Evolutionary conservation across 92 coral and sea anemone species (phyloP), one percentile per base, ranked within the genome.

Genomic region (Parazoanthus swiftii): DNA sequence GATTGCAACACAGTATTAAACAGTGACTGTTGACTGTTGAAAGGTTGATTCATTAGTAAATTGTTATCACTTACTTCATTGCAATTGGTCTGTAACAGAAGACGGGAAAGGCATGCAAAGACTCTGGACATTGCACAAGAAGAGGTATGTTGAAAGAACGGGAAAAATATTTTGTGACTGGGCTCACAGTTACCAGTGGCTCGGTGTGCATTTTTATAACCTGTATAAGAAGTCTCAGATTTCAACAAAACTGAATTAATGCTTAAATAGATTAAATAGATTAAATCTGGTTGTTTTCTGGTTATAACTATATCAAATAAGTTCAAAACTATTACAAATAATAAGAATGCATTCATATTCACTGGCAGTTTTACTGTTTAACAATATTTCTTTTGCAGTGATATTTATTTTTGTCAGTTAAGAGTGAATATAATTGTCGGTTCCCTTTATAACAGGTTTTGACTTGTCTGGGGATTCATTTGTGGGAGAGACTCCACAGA

Each of bases 21-120:
- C 42, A 36, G 33, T 29, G 33, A 29, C 77, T 25, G 77, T 73
- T 73, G 37, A 14, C 20, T 20, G 18, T 72, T 1, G 74, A 68
- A 23, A 10, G 38, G 59, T 42, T 44, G 63, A 43, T 43, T 36
- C 6, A n/a, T 26, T 11, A 37, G 76, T 46, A n/a, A 48, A 46
- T 86, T 86, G 83, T 86, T 56, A 77, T 86, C 76, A 56, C 85
- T 89, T 26, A 63, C 88, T 63, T 56, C 76, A 76, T 85, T 76
- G 68, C 42, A 79, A 72, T 80, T 88, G 81, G 42, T 88, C 72
- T 81, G 66, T 90, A 84, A 46, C 80, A 93, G 98, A 88, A 93
- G 98, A 80, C 90, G 99, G 88, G 99, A 97, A 89, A 92, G 99
- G 90, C 99, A 97, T 91, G 99, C 99, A 16, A 97, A 97, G 90